These are phyloP conservation scores for Caenorhabditis brenneri DNA, from an alignment of 1,140 invertebrate species.

Conservation along the genomic window DNA sequence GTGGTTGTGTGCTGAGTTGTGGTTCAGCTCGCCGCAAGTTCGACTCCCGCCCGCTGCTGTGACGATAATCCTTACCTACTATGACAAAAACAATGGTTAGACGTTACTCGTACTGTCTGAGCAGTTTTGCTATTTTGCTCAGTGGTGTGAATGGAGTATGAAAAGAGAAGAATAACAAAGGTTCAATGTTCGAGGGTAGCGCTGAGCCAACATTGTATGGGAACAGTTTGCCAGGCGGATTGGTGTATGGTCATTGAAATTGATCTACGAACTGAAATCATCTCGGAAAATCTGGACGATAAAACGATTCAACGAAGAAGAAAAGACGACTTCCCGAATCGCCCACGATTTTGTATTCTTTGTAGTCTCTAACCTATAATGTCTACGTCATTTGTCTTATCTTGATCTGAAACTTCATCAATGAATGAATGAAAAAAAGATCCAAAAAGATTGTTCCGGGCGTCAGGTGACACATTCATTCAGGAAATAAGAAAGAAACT, in stretches of 20 bases:
- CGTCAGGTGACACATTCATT: neutral
- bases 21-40: neutral
- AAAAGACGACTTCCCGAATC: neutral
- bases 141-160: too few relatives aligned
- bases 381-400: neutral
- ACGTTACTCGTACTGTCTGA: constrained; percentile 43
- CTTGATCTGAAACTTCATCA: neutral
- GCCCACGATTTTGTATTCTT: neutral
- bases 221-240: constrained; percentile 3
- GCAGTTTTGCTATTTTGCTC: constrained; percentile 31
- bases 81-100: constrained; percentile 29
- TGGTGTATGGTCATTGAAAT: constrained; percentile 8
- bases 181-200: neutral
- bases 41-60: neutral
- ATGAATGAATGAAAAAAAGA: neutral
- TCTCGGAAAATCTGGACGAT: neutral
- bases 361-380: neutral
- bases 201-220: neutral
- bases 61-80: constrained; percentile 35
- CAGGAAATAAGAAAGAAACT: neutral
- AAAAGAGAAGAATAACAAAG: neutral
- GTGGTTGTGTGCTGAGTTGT: neutral
- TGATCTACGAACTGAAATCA: constrained; percentile 8
- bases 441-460: neutral
- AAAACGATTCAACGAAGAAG: neutral